Evolutionary conservation across 1,140 invertebrate genomes (phyloP).

Genomic region (Bicyclus anynana): DNA sequence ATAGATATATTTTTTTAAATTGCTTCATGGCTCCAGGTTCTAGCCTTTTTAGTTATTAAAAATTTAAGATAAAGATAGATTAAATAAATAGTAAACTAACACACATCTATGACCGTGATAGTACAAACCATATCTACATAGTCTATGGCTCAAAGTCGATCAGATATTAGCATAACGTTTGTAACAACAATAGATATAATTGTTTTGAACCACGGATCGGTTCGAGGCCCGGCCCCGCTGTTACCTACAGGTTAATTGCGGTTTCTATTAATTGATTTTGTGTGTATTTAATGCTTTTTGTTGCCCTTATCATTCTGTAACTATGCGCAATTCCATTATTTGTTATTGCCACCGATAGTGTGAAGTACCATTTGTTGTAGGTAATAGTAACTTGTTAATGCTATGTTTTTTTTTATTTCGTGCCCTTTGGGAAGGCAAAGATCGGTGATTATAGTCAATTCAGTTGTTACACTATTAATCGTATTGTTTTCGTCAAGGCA

Average conservation of each 20-base stretch:
- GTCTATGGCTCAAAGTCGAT: slow-evolving; percentile 27
- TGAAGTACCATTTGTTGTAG: not conserved
- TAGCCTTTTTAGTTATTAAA: too few species aligned
- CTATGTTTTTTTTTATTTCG: not conserved
- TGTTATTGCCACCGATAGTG: not conserved
- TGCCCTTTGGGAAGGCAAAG: not conserved
- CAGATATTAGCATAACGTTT: slow-evolving; percentile 48
- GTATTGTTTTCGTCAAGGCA: too few species aligned
- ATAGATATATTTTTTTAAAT: too few species aligned
- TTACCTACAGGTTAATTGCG: slow-evolving; percentile 53
- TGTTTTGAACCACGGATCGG: slow-evolving; percentile 32
- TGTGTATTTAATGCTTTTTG: slow-evolving; percentile 33
- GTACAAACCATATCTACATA: not conserved
- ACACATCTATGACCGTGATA: not conserved
- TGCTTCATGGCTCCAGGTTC: too few species aligned
- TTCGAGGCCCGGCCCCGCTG: slow-evolving; percentile 32
- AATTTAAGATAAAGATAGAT: too few species aligned
- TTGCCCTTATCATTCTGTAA: slow-evolving; percentile 18
- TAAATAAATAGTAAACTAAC: not conserved
- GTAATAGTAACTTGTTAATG: not conserved
- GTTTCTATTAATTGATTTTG: slow-evolving; percentile 63
- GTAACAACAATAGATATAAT: slow-evolving; percentile 55
- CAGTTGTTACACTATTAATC: too few species aligned
- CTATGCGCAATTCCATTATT: slow-evolving; percentile 10
- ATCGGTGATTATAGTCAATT: too few species aligned